A percentile compares a stretch with the other conserved stretches of the same genome.
Conservation (phyloP, 1,140 invertebrate species). For the Drosophila albomicans region DNA sequence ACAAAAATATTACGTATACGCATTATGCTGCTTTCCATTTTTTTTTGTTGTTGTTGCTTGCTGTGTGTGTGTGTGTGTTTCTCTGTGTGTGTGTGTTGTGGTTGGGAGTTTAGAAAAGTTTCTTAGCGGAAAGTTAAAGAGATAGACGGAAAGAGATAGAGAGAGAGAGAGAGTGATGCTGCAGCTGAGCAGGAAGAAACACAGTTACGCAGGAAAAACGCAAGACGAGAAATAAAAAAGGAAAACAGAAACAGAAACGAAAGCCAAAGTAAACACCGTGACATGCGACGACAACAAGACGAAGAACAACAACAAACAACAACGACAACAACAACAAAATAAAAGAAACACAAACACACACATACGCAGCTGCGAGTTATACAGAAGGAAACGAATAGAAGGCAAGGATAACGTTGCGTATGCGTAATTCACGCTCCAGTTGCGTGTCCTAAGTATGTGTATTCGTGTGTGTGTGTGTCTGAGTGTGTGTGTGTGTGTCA, state of each 20-base stretch:
- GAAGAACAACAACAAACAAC: conserved; percentile 42
- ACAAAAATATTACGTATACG: conserved; percentile 15
- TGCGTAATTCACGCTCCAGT: conserved; percentile 81
- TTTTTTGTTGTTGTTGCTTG: conserved; percentile 8
- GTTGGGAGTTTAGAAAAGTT: conserved; percentile 40
- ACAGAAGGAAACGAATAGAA: conserved; percentile 58
- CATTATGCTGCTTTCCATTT: conserved; percentile 2
- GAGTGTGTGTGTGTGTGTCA: conserved; percentile 51
- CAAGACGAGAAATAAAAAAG: conserved; percentile 28
- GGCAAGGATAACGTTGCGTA: conserved; percentile 76
- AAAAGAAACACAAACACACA: conserved; percentile 19
- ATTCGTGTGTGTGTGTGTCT: conserved; percentile 28
- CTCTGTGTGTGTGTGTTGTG: conserved; percentile 24
- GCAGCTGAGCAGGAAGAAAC: conserved; percentile 57
- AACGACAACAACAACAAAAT: conserved; percentile 23
- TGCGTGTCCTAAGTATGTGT: conserved; percentile 60
- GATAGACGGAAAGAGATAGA: conserved; percentile 14
- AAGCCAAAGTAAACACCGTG: conserved; percentile 72
- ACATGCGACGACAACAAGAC: conserved; percentile 73
- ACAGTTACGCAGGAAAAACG: conserved; percentile 59
- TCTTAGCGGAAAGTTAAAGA: conserved; percentile 36
- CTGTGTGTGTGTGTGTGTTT: no score
- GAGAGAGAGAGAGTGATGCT: conserved; percentile 21
- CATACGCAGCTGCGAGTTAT: conserved; percentile 19
- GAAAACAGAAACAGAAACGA: conserved; percentile 55